Base-by-base conservation (phyloP, 2,113 vertebrate genomes). In the Thamnophis sirtalis region DNA sequence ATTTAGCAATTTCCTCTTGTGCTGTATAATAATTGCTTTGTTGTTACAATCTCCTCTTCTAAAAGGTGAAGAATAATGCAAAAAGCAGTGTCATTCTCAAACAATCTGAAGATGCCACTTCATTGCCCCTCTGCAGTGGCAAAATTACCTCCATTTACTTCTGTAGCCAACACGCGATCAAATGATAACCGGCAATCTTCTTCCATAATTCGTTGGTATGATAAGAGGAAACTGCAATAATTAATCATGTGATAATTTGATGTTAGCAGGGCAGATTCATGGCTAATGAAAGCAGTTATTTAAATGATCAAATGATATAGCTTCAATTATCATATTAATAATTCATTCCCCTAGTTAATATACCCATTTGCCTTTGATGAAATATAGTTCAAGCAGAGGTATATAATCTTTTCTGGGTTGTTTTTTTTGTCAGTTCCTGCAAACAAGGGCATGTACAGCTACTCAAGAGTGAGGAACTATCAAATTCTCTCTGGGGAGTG, bases 291-390 rank as follows among this genome's bases (percentile, higher is more conserved):
- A 89, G 53, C 48, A 38, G 4, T 89, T 50, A 58, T 89, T 85
- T 58, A 56, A 89, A 84, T 48, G 55, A 89, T 89, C 28, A 89
- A 43, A 33, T 33, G 80, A 86, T 80, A 80, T 89, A 43, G 22
- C 87, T 92, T 80, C 73, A 86, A 86, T 89, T 53, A 86, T 85
- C 91, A 88, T 55, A 86, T 60, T 49, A 24, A 84, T 54, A 68
- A 91, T 54, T 55, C n/a, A 88, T 38, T 56, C 6, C 26, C 60
- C 15, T 55, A 21, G 38, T 89, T 85, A 89, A 89, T n/a, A 48
- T 17, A 58, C 3, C 15, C 22, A 53, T 55, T 88, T 88, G 38
- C 26, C 49, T 88, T 92, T 56, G 33, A 84, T n/a, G 26, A 53
- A 48, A 13, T 54, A 22, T n/a, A 8, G 9, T 26, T 54, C 21